phyloP scores from a whole-genome alignment of 1,140 invertebrate species.

The Bombus superbus region DNA sequence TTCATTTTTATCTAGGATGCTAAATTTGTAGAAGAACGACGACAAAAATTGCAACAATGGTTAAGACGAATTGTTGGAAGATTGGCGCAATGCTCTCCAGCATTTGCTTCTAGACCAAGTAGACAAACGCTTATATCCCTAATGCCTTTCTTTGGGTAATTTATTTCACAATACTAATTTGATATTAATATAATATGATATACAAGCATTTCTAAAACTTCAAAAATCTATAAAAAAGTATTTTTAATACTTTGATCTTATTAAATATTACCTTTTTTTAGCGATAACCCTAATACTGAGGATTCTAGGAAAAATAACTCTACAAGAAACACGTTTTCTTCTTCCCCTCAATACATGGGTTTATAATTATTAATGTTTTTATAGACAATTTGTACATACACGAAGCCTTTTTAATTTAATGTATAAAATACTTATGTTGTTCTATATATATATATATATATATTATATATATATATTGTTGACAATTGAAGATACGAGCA shows the following conservation, averaged over 20 bases:
- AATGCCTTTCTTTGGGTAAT: conserved; percentile 92
- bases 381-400: conserved; percentile 73
- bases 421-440: conserved; percentile 47
- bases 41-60: conserved; percentile 90
- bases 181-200: neutral
- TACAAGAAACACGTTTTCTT: conserved; percentile 75
- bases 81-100: conserved; percentile 86
- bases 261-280: conserved; percentile 63
- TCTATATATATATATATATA: conserved; percentile 39
- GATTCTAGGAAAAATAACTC: conserved; percentile 75
- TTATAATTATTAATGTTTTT: conserved; percentile 74
- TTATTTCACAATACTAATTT: conserved; percentile 30
- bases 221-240: neutral
- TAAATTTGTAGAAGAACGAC: conserved; percentile 90
- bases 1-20: conserved; percentile 85
- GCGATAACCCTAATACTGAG: conserved; percentile 76
- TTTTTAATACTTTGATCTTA: neutral
- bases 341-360: conserved; percentile 81
- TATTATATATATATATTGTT: conserved; percentile 51
- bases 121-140: conserved; percentile 88
- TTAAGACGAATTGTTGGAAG: conserved; percentile 89
- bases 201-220: neutral
- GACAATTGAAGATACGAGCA: conserved; percentile 37
- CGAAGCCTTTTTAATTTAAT: conserved; percentile 59
- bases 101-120: conserved; percentile 87